Conservation (phyloP, 2,797 vertebrate genomes). For the Myotis planiceps region DNA sequence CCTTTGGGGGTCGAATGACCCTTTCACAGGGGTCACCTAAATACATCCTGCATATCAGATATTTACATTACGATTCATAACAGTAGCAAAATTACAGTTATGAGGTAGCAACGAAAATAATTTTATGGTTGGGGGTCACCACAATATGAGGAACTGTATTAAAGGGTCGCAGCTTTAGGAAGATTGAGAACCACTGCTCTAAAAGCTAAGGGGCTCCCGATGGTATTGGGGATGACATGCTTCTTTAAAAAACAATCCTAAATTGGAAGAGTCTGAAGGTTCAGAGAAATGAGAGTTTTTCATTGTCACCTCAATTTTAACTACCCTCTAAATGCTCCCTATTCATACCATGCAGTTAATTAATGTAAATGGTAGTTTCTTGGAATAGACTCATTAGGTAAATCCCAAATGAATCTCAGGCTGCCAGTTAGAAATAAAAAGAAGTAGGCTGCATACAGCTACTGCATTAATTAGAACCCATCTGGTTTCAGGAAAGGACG, state of each 20-base stretch:
- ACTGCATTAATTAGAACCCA: constrained; percentile 76
- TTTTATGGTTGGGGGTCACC: no score
- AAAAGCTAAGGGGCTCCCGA: neutral
- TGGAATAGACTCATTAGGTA: neutral
- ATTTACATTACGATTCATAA: no score
- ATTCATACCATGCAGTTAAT: neutral
- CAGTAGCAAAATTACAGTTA: no score
- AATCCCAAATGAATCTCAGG: neutral
- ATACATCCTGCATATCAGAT: no score
- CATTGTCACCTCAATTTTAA: neutral
- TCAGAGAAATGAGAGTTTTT: neutral
- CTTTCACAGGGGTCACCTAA: no score
- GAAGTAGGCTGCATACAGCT: constrained; percentile 50
- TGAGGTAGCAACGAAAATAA: no score
- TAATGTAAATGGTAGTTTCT: neutral
- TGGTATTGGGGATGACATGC: neutral
- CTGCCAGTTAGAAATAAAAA: constrained; percentile 34
- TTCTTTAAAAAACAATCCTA: neutral
- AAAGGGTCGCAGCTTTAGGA: no score
- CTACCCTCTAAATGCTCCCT: neutral
- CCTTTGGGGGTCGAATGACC: no score
- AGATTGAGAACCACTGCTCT: no score
- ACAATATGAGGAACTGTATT: no score
- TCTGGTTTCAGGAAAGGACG: constrained; percentile 70
- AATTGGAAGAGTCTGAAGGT: neutral